Evolutionary conservation across 2,797 vertebrate genomes (phyloP).

Genomic region (Chloroceryle amazona): DNA sequence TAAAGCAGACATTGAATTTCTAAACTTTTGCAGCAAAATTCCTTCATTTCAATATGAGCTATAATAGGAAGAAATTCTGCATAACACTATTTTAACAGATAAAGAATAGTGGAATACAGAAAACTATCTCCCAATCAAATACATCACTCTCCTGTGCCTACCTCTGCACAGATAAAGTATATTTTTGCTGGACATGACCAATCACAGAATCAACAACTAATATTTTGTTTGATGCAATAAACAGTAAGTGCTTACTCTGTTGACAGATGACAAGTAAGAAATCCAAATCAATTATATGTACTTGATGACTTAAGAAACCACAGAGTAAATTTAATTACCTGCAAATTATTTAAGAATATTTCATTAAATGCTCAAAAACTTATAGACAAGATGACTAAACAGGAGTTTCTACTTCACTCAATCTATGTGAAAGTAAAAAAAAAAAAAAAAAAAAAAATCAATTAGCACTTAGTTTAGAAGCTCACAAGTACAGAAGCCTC

Average conservation of each 20-base stretch:
- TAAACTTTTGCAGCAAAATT: neutral
- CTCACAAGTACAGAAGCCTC: neutral
- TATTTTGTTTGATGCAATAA: neutral
- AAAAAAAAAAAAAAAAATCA: neutral
- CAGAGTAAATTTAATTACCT: neutral
- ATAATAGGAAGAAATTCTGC: neutral
- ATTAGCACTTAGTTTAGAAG: neutral
- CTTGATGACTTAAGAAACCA: neutral
- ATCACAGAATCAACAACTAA: neutral
- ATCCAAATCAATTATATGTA: neutral
- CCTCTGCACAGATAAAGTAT: neutral
- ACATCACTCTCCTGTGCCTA: neutral
- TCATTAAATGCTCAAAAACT: neutral
- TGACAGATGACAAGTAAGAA: neutral
- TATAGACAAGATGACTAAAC: fast-evolving
- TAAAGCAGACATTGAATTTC: neutral
- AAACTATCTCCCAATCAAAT: neutral
- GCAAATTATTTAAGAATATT: neutral
- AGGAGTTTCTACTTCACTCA: neutral
- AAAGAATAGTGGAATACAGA: too few species aligned
- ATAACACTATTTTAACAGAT: neutral
- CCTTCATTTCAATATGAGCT: neutral
- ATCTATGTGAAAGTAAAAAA: neutral
- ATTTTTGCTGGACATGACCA: neutral
- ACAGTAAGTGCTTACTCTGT: neutral